Conservation (phyloP, 2,888 invertebrate genomes). For the Cylindroiulus punctatus region DNA sequence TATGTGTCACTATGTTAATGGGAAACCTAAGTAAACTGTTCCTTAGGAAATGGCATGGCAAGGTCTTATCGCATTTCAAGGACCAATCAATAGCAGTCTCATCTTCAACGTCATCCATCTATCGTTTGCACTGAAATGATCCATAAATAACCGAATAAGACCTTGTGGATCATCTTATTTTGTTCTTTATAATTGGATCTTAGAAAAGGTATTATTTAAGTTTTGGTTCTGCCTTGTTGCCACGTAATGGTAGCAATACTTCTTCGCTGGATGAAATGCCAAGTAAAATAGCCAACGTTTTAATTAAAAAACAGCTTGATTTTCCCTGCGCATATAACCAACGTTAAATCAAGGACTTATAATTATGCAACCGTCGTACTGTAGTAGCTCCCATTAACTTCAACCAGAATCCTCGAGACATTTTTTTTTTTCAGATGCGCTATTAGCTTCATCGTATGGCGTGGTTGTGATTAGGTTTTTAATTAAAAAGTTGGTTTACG, state of each 20-base stretch:
- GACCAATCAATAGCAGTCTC: background rate
- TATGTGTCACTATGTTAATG: background rate
- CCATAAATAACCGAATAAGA: background rate
- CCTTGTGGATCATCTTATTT: background rate
- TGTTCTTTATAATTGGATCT: background rate
- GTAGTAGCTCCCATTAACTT: constrained; percentile 3
- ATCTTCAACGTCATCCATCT: background rate
- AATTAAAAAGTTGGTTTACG: constrained; percentile 38
- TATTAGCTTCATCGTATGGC: background rate
- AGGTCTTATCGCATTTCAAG: background rate
- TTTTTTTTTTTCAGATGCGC: background rate
- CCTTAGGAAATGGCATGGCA: background rate
- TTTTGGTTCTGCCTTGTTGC: background rate
- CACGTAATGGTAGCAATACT: background rate
- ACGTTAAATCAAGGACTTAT: constrained; percentile 22
- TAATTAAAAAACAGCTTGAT: constrained; percentile 7
- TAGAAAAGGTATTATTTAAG: background rate
- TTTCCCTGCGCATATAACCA: constrained; percentile 3
- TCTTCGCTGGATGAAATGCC: background rate
- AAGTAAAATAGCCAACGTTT: background rate
- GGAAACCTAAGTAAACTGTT: background rate
- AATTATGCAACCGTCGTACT: background rate
- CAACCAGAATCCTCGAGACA: background rate
- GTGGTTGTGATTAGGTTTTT: constrained; percentile 1
- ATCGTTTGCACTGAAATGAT: background rate